Evolutionary conservation across 2,888 invertebrate genomes (phyloP).

Genomic region (Spilarctia lutea): DNA sequence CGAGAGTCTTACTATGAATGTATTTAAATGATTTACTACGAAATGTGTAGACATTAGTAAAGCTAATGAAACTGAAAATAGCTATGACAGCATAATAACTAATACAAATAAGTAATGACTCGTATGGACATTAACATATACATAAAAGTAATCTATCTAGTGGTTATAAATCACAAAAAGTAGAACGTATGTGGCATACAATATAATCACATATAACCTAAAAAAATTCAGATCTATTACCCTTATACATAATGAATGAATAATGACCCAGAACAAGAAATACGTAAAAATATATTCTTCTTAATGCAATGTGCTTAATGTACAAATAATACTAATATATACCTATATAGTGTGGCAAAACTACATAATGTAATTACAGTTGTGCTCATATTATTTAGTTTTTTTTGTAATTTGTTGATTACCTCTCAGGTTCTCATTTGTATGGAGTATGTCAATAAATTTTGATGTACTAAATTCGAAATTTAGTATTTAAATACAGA

Average conservation of each 20-base stretch:
- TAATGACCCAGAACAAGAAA: neutral
- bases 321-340: constrained; percentile 35
- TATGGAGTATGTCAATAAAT: too few species aligned
- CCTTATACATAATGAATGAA: constrained; percentile 1
- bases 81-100: neutral
- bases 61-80: neutral
- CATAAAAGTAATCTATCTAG: constrained; percentile 9
- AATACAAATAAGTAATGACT: constrained; percentile 7
- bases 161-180: constrained; percentile 14
- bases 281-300: neutral
- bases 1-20: neutral
- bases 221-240: constrained; percentile 1
- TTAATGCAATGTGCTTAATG: constrained; percentile 15
- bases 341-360: neutral
- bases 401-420: neutral
- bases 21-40: neutral
- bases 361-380: neutral
- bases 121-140: neutral
- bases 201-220: constrained; percentile 3
- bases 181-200: neutral
- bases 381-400: neutral
- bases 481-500: too few species aligned
- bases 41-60: neutral
- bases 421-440: too few species aligned
- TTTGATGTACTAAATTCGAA: too few species aligned